Evolutionary conservation across 2,888 invertebrate species (phyloP).

Genomic region (Catonia carolina): DNA sequence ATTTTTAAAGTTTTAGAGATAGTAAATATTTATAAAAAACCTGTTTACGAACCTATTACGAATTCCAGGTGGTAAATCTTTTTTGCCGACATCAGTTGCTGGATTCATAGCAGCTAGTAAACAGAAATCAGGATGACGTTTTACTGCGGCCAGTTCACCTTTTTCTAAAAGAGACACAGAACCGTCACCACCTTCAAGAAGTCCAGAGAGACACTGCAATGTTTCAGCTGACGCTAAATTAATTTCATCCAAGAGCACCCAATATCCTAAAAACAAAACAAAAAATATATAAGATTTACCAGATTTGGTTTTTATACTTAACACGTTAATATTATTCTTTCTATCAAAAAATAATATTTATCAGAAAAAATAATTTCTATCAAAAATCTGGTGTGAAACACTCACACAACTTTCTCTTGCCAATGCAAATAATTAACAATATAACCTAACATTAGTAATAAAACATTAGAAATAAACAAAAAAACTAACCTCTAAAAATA

Average conservation of each 20-base stretch:
- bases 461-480: too few relatives aligned
- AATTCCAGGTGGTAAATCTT: conserved; percentile 85
- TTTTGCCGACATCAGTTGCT: conserved; percentile 97
- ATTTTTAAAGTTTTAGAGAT: too few relatives aligned
- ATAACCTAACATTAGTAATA: too few relatives aligned
- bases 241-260: conserved; percentile 97
- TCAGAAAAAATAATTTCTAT: too few relatives aligned
- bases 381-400: too few relatives aligned
- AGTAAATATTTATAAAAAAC: too few relatives aligned
- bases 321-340: too few relatives aligned
- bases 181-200: conserved; percentile 75
- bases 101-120: conserved; percentile 99
- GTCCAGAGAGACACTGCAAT: conserved; percentile 84
- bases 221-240: conserved; percentile 97
- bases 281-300: too few relatives aligned
- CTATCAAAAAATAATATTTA: background rate
- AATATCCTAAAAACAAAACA: conserved; percentile 58
- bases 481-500: too few relatives aligned
- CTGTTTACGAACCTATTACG: conserved; percentile 86
- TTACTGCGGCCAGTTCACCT: conserved; percentile 79
- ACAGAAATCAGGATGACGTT: conserved; percentile 78
- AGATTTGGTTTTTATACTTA: too few relatives aligned
- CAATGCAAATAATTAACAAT: too few relatives aligned
- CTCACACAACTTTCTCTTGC: too few relatives aligned
- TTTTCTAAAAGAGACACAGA: conserved; percentile 80